Evolutionary conservation across 2,113 vertebrate species (phyloP).

Genomic region (Spilogale gracilis): DNA sequence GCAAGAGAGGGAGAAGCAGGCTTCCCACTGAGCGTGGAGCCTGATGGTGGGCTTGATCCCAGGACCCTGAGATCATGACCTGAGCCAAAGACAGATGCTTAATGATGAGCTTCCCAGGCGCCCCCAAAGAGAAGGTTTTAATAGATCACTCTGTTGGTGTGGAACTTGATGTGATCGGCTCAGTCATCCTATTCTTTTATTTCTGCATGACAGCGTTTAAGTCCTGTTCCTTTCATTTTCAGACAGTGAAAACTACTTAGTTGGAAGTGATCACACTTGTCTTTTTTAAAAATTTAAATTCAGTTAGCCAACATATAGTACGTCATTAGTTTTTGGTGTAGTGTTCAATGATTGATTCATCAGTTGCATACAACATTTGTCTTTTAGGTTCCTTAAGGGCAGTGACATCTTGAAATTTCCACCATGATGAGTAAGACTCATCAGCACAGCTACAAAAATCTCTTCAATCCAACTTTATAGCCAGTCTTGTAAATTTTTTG

Average conservation of each 20-base stretch:
- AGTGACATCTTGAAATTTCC: background rate
- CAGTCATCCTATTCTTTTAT: background rate
- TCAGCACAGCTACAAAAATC: background rate
- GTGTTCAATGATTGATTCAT: background rate
- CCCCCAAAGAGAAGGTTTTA: background rate
- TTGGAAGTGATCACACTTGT: slow-evolving; percentile 25
- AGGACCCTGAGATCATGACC: no score
- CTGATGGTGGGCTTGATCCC: no score
- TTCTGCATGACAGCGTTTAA: background rate
- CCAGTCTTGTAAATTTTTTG: background rate
- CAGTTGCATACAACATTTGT: background rate
- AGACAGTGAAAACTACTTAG: slow-evolving; percentile 20
- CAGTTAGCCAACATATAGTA: background rate
- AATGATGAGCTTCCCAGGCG: no score
- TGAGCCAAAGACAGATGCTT: no score
- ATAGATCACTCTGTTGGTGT: background rate
- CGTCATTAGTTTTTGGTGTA: background rate
- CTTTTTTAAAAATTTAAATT: background rate
- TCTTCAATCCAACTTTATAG: background rate
- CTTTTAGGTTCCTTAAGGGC: background rate
- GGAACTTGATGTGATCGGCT: background rate
- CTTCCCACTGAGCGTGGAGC: no score
- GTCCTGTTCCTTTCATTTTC: background rate
- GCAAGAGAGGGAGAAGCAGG: no score
- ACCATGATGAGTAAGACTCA: background rate